Evolutionary conservation across 1,140 invertebrate genomes (phyloP).

Genomic region (Akabosia matsudoensis): DNA sequence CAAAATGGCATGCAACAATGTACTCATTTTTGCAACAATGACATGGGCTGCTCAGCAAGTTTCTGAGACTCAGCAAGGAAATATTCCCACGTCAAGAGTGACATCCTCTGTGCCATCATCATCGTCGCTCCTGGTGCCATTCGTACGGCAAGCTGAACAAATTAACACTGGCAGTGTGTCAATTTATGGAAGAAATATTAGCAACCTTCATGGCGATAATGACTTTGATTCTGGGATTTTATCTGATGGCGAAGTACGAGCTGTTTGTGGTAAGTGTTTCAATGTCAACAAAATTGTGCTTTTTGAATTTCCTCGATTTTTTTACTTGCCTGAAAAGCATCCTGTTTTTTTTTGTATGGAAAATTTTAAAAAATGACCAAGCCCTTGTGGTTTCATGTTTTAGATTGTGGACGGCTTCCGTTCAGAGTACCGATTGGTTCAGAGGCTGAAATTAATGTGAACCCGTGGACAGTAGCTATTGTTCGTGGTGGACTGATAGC

Average conservation of each 20-base stretch:
- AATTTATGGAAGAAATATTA: background rate
- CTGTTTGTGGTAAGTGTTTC: conserved; percentile 35
- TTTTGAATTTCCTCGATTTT: background rate
- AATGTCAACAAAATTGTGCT: no score
- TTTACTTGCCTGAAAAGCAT: background rate
- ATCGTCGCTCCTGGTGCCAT: background rate
- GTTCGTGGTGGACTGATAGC: conserved; percentile 39
- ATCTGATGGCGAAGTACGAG: conserved; percentile 26
- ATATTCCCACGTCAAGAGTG: background rate
- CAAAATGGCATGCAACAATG: background rate
- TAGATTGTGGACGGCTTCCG: conserved; percentile 44
- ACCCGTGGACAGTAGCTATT: conserved; percentile 44
- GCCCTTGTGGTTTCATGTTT: background rate
- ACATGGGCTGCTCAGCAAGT: background rate
- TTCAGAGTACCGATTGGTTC: conserved; percentile 34
- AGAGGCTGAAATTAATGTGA: conserved; percentile 37
- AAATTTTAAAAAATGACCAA: background rate
- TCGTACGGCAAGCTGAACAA: background rate
- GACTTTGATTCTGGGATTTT: conserved; percentile 4
- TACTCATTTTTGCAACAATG: background rate
- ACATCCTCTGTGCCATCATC: no score
- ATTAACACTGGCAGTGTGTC: background rate
- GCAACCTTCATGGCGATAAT: background rate
- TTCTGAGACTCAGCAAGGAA: background rate
- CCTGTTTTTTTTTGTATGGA: background rate